Evolutionary conservation across 1,140 invertebrate species (phyloP), one percentile per base, ranked within the genome.

Genomic region (Bombus confusus): DNA sequence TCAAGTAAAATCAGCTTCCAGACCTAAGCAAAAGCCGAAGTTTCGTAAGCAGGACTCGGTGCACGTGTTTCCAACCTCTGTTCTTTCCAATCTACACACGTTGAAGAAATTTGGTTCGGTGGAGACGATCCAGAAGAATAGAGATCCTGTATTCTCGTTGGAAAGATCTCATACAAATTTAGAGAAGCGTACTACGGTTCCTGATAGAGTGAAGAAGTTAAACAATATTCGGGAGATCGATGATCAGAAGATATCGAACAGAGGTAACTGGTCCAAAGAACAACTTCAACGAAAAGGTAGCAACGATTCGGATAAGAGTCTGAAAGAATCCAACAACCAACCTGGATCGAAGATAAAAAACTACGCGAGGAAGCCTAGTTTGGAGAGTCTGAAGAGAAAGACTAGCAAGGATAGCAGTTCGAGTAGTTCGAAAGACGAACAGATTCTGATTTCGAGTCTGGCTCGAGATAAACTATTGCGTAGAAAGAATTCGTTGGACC

Each of bases 331-430:
- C 0, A 75, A 15, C 10, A 43, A 39, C 13, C 52, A 77, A 37
- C 2, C 28, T 22, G 57, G 62, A 3, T 18, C 71, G 25, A 90
- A 87, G 43, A 13, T 28, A 1, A 91, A 81, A 25, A 88, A 41
- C 25, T 43, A 64, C 3, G 74, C 59, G 2, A 87, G 92, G 39
- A 93, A 93, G 22, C 73, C 89, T 0, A 93, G 91, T n/a, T 80
- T 91, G 69, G 93, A 93, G 28, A 86, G 66, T 22, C 37, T 92
- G 5, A 93, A 92, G 77, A 84, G 92, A 13, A 93, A 93, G 52
- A 93, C 92, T 3, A 94, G 93, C 72, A 93, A 93, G 31, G 93
- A 94, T 68, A 93, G 93, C 37, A 93, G 93, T 41, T 93, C 92
- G 6, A 93, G 92, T 52, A 93, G 92, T 37, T 93, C 92, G 3